phyloP scores from a whole-genome alignment of 2,888 invertebrate genomes.

The Cylindroiulus punctatus region DNA sequence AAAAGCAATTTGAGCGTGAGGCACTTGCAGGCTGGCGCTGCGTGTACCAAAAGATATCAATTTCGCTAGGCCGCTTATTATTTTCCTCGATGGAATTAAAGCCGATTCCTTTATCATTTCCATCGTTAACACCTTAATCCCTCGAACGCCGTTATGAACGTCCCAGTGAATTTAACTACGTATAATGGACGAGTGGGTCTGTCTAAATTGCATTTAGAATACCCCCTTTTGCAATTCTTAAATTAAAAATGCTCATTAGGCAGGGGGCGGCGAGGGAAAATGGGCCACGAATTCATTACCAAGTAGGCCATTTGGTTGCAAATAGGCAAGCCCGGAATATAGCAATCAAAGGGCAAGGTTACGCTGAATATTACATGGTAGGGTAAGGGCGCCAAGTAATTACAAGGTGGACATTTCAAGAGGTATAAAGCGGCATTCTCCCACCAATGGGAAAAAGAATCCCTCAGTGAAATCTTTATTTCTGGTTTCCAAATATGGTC shows the following conservation, averaged over 20 bases:
- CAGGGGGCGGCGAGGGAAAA: neutral
- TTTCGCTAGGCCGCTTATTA: conserved; percentile 36
- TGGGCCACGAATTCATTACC: conserved; percentile 43
- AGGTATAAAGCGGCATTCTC: neutral
- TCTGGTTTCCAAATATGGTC: neutral
- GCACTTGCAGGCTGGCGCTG: neutral
- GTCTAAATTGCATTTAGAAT: conserved; percentile 40
- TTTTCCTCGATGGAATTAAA: conserved; percentile 43
- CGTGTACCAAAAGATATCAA: conserved; percentile 36
- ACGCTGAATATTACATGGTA: neutral
- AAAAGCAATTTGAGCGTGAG: neutral
- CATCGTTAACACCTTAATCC: conserved; percentile 45
- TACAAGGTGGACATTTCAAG: conserved; percentile 4
- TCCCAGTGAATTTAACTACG: conserved; percentile 43
- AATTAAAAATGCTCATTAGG: conserved; percentile 40
- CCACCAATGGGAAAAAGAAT: neutral
- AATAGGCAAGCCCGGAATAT: neutral
- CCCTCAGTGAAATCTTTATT: neutral
- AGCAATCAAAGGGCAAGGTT: neutral
- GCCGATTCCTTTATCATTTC: conserved; percentile 41
- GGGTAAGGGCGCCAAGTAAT: neutral
- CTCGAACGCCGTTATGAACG: neutral
- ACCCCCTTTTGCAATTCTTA: conserved; percentile 42
- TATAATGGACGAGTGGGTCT: conserved; percentile 41
- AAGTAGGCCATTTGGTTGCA: conserved; percentile 45